phyloP scores from a whole-genome alignment of 1,140 invertebrate genomes.

The Danaus melanippus region DNA sequence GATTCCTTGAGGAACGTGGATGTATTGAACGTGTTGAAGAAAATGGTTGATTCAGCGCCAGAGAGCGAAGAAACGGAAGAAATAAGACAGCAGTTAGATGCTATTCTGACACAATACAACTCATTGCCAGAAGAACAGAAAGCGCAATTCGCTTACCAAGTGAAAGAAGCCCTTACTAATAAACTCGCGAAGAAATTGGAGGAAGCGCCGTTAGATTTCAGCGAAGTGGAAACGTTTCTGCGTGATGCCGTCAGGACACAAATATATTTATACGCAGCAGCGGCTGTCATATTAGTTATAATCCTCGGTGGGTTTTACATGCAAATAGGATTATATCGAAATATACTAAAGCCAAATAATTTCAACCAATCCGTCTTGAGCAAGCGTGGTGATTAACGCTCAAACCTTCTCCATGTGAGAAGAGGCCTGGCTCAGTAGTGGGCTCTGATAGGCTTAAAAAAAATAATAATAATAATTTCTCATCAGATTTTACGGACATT shows the following conservation, averaged over 20 bases:
- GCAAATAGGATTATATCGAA: neutral
- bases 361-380: no score
- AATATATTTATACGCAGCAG: constrained; percentile 32
- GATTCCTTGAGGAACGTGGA: constrained; percentile 45
- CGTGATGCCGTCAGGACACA: constrained; percentile 33
- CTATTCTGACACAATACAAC: constrained; percentile 48
- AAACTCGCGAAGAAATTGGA: constrained; percentile 39
- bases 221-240: constrained; percentile 39
- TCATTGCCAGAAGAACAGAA: constrained; percentile 49
- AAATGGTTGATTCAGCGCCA: constrained; percentile 29
- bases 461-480: no score
- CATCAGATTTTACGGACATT: no score
- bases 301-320: constrained; percentile 45
- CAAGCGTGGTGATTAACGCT: no score
- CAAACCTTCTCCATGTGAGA: no score
- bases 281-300: constrained; percentile 33
- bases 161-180: constrained; percentile 37
- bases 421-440: no score
- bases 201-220: constrained; percentile 36
- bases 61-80: constrained; percentile 36
- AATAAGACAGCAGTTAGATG: constrained; percentile 41
- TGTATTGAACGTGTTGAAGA: constrained; percentile 33
- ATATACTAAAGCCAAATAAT: no score
- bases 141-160: constrained; percentile 36
- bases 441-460: no score